Percentiles rank a stretch among this genome's conserved stretches.
phyloP scores from a whole-genome alignment of 2,113 vertebrate genomes.

The Blennius ocellaris region DNA sequence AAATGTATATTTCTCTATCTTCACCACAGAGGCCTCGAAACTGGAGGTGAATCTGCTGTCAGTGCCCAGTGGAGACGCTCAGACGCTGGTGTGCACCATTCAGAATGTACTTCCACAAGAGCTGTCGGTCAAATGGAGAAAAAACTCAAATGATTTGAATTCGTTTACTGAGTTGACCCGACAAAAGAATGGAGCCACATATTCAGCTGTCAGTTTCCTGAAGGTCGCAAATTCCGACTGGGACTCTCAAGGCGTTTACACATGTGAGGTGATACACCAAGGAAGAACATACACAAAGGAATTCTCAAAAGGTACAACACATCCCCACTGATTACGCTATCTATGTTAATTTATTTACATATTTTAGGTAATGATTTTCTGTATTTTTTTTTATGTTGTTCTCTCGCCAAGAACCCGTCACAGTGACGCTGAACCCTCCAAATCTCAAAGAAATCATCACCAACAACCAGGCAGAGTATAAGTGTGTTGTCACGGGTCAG shows the following conservation, averaged over 20 bases:
- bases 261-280: conserved; percentile 14
- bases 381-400: not conserved
- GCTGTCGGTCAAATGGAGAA: conserved; percentile 4
- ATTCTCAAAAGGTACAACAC: conserved; percentile 15
- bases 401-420: conserved; percentile 3
- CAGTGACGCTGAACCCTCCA: conserved; percentile 2
- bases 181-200: not conserved
- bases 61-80: not conserved
- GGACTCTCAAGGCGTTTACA: conserved; percentile 19
- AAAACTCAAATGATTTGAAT: not conserved
- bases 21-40: no score
- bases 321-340: no score
- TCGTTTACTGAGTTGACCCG: not conserved
- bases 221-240: not conserved
- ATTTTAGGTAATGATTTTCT: no score
- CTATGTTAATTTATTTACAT: no score
- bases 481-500: conserved; percentile 21
- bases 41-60: not conserved
- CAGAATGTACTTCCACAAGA: not conserved
- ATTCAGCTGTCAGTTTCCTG: conserved; percentile 21
- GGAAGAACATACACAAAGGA: not conserved
- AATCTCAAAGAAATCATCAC: not conserved
- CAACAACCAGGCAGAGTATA: conserved; percentile 6
- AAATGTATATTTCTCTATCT: no score
- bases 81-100: conserved; percentile 8